A percentile compares a stretch with the other conserved stretches of the same genome.
phyloP scores from a whole-genome alignment of 2,113 vertebrate genomes.

The Sebastes fasciatus region DNA sequence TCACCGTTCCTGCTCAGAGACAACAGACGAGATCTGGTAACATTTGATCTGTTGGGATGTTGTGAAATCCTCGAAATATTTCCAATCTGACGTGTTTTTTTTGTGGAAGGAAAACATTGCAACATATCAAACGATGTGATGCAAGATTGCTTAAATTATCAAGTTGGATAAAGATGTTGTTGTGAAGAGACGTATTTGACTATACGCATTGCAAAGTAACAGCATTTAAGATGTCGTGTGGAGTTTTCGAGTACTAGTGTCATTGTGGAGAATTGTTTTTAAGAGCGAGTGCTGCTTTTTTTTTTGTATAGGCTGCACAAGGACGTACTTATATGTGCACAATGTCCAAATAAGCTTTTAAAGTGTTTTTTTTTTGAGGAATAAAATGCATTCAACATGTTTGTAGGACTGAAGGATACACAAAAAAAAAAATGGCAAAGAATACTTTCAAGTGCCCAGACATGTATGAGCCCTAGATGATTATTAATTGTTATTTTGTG shows the following conservation, averaged over 20 bases:
- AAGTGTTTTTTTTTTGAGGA: background rate
- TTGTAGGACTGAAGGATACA: background rate
- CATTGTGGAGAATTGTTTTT: background rate
- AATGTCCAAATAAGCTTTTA: background rate
- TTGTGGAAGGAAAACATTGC: background rate
- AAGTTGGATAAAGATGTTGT: constrained; percentile 4
- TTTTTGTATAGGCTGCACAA: background rate
- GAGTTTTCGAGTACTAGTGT: background rate
- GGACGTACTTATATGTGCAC: no score
- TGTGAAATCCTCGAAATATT: constrained; percentile 42
- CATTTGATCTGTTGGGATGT: constrained; percentile 38
- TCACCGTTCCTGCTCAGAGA: constrained; percentile 25
- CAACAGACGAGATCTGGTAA: constrained; percentile 32
- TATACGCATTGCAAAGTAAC: background rate
- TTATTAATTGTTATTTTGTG: background rate
- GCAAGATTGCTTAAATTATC: constrained; percentile 16
- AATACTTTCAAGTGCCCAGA: background rate
- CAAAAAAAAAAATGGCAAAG: background rate
- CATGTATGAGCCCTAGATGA: no score
- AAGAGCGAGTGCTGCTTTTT: background rate
- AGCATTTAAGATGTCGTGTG: background rate
- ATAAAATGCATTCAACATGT: background rate
- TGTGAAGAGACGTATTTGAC: background rate
- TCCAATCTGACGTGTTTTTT: background rate
- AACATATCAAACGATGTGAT: background rate